Base-by-base conservation (phyloP, 2,888 invertebrate genomes). In the Nephrotoma flavescens region DNA sequence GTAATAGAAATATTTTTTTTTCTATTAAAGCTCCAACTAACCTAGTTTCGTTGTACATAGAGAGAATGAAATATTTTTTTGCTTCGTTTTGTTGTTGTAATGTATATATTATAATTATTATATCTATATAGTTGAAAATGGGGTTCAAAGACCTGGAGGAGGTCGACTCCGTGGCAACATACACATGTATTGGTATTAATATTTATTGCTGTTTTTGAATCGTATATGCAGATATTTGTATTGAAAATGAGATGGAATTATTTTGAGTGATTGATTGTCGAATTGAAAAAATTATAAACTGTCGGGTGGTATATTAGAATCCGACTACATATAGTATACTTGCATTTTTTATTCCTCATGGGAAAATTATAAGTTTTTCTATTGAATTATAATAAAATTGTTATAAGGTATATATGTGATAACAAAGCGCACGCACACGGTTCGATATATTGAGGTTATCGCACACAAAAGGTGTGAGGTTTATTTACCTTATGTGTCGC, bases 141-240 rank as follows among this genome's bases (percentile, higher is more conserved):
- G 31, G 71, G 84, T 41, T 84, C 84, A 84, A 84, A 84, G 84
- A 84, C 84, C 84, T 84, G 84, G 84, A 84, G 84, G 71, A 71
- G 71, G 84, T 84, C 84, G 84, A 84, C 71, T 42, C 84, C 84
- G 84, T 84, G 84, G 84, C 84, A 84, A 84, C 84, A 42, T 42
- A 84, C 41, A 71, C 6, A 6, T 71, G 31, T 71, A 71, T 71
- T 71, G 11, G 71, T 71, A 71, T 57, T 57, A 6, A 57, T 47
- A 12, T 2, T 47, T 47, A 45, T 45, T n/a, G 47, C 47, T 47
- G 47, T 47, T 47, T 31, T 47, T 12, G n/a, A 12, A 47, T 5
- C 15, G 15, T 52, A 15, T 52, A 15, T 52, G 15, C 52, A 47
- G 47, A 47, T 47, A 52, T 52, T 44, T 9, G 52, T 15, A 52